A percentile compares a stretch with the other conserved stretches of the same genome.
Conservation (phyloP, 1,140 invertebrate genomes). For the Ylistrum balloti region DNA sequence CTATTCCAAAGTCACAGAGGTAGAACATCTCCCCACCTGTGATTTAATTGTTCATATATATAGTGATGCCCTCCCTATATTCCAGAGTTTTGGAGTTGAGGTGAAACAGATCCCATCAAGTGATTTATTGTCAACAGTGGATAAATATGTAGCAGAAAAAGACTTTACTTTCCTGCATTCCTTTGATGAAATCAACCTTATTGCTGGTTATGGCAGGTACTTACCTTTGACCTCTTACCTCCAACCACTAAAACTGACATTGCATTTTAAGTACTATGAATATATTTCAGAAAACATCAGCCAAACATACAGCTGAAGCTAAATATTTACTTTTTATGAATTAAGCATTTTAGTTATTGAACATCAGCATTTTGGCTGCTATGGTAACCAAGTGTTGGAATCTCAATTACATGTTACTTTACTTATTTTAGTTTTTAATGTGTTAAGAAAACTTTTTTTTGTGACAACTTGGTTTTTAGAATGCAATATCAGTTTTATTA, state of each 20-base stretch:
- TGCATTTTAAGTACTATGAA: too few relatives aligned
- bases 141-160: slow-evolving; percentile 69
- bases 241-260: background rate
- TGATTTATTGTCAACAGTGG: slow-evolving; percentile 69
- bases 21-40: slow-evolving; percentile 14
- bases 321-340: too few relatives aligned
- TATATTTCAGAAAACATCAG: too few relatives aligned
- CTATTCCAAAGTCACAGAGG: slow-evolving; percentile 37
- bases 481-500: too few relatives aligned
- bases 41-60: background rate
- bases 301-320: too few relatives aligned
- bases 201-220: slow-evolving; percentile 77
- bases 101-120: slow-evolving; percentile 69
- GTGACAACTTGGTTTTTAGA: too few relatives aligned
- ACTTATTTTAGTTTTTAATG: too few relatives aligned
- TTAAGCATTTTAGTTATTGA: too few relatives aligned
- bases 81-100: slow-evolving; percentile 72
- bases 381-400: too few relatives aligned
- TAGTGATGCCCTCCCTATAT: background rate
- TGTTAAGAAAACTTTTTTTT: too few relatives aligned
- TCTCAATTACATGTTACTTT: too few relatives aligned
- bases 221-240: background rate
- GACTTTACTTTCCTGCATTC: slow-evolving; percentile 74
- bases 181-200: slow-evolving; percentile 76
- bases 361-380: too few relatives aligned